Conservation (phyloP, 2,113 vertebrate species). For the Psilopogon haemacephalus region DNA sequence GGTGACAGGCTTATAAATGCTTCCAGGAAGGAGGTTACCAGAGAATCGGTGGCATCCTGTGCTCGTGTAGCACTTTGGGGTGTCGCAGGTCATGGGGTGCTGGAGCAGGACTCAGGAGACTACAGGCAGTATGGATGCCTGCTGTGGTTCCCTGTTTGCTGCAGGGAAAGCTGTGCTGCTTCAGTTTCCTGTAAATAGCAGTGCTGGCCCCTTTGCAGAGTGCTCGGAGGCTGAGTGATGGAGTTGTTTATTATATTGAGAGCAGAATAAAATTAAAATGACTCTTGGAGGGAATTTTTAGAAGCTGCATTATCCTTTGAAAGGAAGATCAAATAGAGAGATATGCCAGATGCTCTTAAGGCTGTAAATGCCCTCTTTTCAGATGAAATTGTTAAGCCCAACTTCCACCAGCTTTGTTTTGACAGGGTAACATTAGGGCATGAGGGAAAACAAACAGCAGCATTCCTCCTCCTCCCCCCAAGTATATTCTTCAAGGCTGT, state of each 20-base stretch:
- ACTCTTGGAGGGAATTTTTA: constrained; percentile 9
- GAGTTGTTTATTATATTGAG: not conserved
- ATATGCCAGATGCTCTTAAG: not conserved
- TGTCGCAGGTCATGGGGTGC: fast-evolving
- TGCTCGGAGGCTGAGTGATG: not conserved
- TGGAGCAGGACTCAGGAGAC: not conserved
- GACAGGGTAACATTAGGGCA: not conserved
- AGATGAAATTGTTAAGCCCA: not conserved
- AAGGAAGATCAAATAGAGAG: constrained; percentile 8
- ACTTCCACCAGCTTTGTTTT: not conserved
- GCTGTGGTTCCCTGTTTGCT: not conserved
- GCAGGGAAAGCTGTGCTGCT: not conserved
- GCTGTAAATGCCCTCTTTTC: not conserved
- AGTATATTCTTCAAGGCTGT: not conserved
- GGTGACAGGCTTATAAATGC: not conserved
- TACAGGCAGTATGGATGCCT: not conserved
- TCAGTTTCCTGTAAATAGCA: not conserved
- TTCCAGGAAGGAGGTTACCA: not conserved
- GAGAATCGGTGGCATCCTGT: not conserved
- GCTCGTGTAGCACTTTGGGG: fast-evolving
- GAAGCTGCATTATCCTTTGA: not conserved
- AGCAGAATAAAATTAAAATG: not conserved
- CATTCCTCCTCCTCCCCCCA: not conserved
- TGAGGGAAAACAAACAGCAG: not conserved
- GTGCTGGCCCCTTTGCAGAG: not conserved